Evolutionary conservation across 2,113 vertebrate species (phyloP).

Genomic region (Malaclemys terrapin): DNA sequence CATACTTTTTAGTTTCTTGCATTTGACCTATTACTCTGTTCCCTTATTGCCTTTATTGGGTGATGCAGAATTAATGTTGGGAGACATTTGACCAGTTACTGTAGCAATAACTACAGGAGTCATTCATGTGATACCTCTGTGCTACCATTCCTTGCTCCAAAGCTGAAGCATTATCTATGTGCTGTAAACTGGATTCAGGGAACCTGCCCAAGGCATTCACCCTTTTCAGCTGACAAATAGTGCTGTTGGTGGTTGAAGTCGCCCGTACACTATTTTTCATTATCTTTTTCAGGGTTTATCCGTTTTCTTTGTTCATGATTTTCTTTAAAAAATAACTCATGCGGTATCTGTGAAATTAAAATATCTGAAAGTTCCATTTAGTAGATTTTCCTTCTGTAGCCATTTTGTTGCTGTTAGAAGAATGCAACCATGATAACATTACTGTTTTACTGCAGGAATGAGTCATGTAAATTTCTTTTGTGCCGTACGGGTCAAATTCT

Average conservation of each 20-base stretch:
- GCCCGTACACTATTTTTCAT: neutral
- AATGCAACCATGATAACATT: constrained; percentile 8
- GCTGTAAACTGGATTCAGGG: neutral
- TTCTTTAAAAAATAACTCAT: neutral
- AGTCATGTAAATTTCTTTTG: constrained; percentile 40
- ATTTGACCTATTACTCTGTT: neutral
- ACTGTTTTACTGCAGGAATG: neutral
- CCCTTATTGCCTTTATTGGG: neutral
- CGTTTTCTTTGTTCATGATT: neutral
- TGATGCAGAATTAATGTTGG: neutral
- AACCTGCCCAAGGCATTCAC: neutral
- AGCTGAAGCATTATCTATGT: neutral
- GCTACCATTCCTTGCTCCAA: neutral
- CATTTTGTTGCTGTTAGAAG: neutral
- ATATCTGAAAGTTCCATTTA: neutral
- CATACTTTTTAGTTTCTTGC: neutral
- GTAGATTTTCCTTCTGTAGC: neutral
- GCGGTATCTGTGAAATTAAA: neutral
- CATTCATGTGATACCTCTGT: neutral
- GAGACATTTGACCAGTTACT: neutral
- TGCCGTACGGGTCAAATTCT: constrained; percentile 22
- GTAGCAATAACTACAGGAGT: neutral
- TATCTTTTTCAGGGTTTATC: neutral
- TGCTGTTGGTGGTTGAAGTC: neutral
- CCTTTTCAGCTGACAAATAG: neutral